Conservation (phyloP, 2,888 invertebrate genomes). For the Sphaerophoria rueppellii region DNA sequence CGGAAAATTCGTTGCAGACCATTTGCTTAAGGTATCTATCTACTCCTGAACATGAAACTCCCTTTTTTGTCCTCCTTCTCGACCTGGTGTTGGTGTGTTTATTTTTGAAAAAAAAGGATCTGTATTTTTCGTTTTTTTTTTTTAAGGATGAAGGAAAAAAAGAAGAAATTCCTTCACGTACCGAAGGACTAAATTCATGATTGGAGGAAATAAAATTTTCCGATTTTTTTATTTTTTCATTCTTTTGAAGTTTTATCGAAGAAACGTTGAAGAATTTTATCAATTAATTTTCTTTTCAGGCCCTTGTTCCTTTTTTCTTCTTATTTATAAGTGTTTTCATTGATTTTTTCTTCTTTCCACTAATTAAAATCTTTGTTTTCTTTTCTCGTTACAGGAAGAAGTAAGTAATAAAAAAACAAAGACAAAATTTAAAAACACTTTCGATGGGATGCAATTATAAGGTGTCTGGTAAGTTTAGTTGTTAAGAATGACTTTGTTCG, state of each 20-base stretch:
- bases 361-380: conserved; percentile 73
- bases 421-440: background rate
- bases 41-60: background rate
- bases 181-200: conserved; percentile 71
- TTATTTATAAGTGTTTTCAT: conserved; percentile 20
- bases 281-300: conserved; percentile 72
- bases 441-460: background rate
- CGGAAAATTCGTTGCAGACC: conserved; percentile 80
- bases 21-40: conserved; percentile 76
- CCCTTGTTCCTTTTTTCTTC: conserved; percentile 16
- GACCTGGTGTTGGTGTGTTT: conserved; percentile 13
- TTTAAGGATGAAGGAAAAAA: background rate
- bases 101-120: background rate
- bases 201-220: conserved; percentile 67
- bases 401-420: conserved; percentile 78
- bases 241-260: conserved; percentile 61
- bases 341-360: conserved; percentile 44
- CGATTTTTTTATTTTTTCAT: conserved; percentile 18
- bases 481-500: background rate
- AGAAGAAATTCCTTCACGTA: conserved; percentile 63
- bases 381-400: conserved; percentile 81
- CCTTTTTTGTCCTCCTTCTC: background rate
- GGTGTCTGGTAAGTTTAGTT: conserved; percentile 54
- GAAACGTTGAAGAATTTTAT: conserved; percentile 73
- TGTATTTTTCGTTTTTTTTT: conserved; percentile 40